These are phyloP conservation scores for Urophycis tenuis DNA, from an alignment of 2,797 vertebrate species.

Conservation along the genomic window DNA sequence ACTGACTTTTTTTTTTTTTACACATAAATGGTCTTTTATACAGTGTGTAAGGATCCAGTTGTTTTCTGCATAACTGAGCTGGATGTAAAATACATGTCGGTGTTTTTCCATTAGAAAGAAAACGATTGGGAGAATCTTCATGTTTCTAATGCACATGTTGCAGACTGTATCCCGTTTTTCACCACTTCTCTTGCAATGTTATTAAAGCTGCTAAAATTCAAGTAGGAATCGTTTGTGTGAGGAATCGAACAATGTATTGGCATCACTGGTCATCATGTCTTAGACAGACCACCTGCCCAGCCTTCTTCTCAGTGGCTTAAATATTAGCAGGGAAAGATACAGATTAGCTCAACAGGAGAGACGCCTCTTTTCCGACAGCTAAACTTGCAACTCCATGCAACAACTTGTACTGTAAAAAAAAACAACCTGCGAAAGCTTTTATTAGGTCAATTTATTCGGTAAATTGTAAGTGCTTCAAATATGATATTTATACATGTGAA, in stretches of 20 bases:
- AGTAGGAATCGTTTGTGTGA: conserved; percentile 1
- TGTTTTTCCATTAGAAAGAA: background rate
- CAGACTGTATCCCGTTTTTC: conserved; percentile 39
- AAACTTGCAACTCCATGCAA: background rate
- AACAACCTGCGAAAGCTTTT: too few species aligned
- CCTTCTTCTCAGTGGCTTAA: conserved; percentile 37
- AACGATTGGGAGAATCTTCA: background rate
- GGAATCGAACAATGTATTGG: conserved; percentile 33
- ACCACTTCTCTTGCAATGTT: conserved; percentile 31
- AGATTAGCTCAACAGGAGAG: conserved; percentile 14
- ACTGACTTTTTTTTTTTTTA: conserved; percentile 8
- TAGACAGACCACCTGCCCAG: background rate
- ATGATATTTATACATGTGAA: conserved; percentile 15
- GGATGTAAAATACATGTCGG: background rate
- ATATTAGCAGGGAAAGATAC: conserved; percentile 37
- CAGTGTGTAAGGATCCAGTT: background rate
- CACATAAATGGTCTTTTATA: background rate
- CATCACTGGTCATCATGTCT: conserved; percentile 32
- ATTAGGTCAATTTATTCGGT: background rate
- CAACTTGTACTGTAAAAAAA: background rate
- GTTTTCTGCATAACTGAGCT: background rate
- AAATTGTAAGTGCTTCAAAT: conserved; percentile 45
- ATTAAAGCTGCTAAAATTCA: conserved; percentile 50
- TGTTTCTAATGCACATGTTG: background rate
- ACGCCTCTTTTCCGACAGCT: background rate